Conservation (phyloP, 2,113 vertebrate species). For the Hyla sarda region DNA sequence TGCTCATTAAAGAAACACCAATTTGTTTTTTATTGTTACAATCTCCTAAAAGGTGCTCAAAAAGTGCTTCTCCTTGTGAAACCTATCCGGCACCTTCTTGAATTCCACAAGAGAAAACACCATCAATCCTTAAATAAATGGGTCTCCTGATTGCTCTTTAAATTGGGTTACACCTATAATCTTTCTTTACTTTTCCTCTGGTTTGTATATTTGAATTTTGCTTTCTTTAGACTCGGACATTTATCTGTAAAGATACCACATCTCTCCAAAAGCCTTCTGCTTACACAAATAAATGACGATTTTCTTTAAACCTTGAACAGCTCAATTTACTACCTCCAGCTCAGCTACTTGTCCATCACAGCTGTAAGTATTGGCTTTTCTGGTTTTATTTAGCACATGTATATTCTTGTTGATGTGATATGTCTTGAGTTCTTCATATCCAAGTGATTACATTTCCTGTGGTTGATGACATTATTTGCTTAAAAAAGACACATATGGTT, state of each 20-base stretch:
- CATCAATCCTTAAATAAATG: slow-evolving; percentile 5
- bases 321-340: slow-evolving; percentile 5
- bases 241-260: slow-evolving; percentile 10
- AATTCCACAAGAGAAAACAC: slow-evolving; percentile 21
- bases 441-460: neutral
- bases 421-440: slow-evolving; percentile 7
- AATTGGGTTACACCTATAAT: slow-evolving; percentile 24
- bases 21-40: neutral
- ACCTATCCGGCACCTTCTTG: neutral
- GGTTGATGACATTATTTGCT: neutral
- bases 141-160: neutral
- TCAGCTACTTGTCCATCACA: slow-evolving; percentile 28
- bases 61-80: neutral
- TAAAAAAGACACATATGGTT: neutral
- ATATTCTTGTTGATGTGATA: neutral
- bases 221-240: slow-evolving; percentile 1
- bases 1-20: neutral
- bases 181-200: slow-evolving; percentile 11
- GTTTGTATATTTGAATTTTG: slow-evolving; percentile 40
- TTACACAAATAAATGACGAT: slow-evolving; percentile 24
- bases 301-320: slow-evolving; percentile 43
- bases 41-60: neutral
- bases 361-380: neutral
- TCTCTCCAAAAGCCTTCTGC: slow-evolving; percentile 12
- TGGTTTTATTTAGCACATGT: neutral